Conservation (phyloP, 2,888 invertebrate species). For the Saturnia pavonia region DNA sequence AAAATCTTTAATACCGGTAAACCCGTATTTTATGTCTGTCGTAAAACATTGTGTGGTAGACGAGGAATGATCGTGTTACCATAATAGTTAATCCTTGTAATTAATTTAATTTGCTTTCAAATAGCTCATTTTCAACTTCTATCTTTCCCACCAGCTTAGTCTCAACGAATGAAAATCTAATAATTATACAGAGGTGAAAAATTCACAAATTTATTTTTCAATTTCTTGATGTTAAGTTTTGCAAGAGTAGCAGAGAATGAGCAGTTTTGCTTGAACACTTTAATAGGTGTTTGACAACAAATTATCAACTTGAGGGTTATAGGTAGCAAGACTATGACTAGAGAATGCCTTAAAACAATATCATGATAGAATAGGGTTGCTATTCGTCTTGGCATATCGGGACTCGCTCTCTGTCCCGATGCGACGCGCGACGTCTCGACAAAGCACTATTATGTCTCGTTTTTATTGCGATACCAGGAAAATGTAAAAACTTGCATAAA, state of each 20-base stretch:
- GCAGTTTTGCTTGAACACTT: no score
- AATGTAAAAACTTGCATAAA: no score
- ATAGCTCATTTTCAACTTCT: not conserved
- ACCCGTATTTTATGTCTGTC: conserved; percentile 9
- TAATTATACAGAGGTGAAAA: not conserved
- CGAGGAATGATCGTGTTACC: not conserved
- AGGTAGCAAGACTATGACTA: not conserved
- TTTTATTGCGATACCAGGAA: no score
- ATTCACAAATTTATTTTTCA: not conserved
- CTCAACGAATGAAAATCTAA: not conserved
- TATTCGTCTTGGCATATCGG: no score
- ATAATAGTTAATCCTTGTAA: not conserved
- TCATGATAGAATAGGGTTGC: not conserved
- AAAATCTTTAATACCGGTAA: not conserved
- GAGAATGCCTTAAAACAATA: not conserved
- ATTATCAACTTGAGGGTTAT: no score
- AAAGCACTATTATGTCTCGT: no score
- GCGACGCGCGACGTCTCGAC: no score
- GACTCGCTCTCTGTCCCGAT: no score
- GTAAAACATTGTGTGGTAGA: not conserved
- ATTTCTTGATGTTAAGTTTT: no score
- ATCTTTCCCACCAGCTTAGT: not conserved
- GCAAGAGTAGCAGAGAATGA: no score
- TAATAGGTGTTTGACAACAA: no score
- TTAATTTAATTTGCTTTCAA: not conserved